Conservation (phyloP, 2,888 invertebrate genomes). For the Idaea biselata region DNA sequence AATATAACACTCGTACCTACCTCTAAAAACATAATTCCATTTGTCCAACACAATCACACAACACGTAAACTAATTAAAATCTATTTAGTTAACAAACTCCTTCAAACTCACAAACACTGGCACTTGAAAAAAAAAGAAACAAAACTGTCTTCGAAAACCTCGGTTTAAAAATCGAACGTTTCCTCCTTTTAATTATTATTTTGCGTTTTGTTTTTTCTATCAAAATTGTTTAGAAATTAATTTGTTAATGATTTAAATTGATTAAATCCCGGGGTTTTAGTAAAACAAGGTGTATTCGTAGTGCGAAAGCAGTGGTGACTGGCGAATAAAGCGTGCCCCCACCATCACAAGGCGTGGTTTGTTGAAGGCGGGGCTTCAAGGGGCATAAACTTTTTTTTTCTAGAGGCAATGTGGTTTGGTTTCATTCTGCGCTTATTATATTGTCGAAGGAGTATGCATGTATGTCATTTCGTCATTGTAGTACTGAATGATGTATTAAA, state of each 20-base stretch:
- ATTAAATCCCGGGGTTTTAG: neutral
- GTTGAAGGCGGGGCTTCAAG: neutral
- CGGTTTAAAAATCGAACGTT: neutral
- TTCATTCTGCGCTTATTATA: neutral
- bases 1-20: neutral
- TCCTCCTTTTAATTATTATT: neutral
- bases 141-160: neutral
- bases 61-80: neutral
- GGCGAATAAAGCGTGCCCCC: neutral
- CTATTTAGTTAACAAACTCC: neutral
- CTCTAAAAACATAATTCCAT: neutral
- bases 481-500: neutral
- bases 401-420: neutral
- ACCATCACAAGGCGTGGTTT: neutral
- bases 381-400: neutral
- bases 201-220: neutral
- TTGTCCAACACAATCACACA: neutral
- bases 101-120: neutral
- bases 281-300: neutral
- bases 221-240: conserved; percentile 4
- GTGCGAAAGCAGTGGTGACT: neutral
- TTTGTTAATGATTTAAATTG: conserved; percentile 3
- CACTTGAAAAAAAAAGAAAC: neutral
- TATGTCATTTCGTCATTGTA: neutral
- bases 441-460: neutral